Conservation (phyloP, 2,797 vertebrate species). For the Cossypha caffra region DNA sequence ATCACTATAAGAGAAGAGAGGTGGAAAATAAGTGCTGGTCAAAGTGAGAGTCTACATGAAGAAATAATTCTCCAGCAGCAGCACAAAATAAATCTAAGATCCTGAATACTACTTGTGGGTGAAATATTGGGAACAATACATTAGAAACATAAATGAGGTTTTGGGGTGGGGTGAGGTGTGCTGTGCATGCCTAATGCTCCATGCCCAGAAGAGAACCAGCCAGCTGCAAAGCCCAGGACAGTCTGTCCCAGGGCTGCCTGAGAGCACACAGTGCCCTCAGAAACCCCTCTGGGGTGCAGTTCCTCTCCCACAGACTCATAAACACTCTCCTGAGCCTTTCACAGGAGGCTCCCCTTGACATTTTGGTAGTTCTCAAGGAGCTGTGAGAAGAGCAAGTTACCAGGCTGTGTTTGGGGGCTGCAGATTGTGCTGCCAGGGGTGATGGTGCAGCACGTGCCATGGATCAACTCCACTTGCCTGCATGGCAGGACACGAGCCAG, state of each 20-base stretch:
- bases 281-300: background rate
- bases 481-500: fast-evolving
- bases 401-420: background rate
- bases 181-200: background rate
- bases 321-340: background rate
- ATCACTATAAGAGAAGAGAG: background rate
- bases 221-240: background rate
- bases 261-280: background rate
- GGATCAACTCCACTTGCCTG: background rate
- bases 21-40: background rate
- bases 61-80: background rate
- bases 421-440: background rate
- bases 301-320: background rate
- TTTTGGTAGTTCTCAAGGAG: background rate
- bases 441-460: fast-evolving
- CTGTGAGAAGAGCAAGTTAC: background rate
- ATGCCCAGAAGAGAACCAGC: background rate
- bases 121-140: background rate
- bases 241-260: background rate
- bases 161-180: too few species aligned
- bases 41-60: background rate
- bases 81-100: background rate
- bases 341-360: background rate
- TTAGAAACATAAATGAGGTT: background rate
- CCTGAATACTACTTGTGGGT: background rate